Conservation (phyloP, 2,113 vertebrate species). For the Platysternon megacephalum region DNA sequence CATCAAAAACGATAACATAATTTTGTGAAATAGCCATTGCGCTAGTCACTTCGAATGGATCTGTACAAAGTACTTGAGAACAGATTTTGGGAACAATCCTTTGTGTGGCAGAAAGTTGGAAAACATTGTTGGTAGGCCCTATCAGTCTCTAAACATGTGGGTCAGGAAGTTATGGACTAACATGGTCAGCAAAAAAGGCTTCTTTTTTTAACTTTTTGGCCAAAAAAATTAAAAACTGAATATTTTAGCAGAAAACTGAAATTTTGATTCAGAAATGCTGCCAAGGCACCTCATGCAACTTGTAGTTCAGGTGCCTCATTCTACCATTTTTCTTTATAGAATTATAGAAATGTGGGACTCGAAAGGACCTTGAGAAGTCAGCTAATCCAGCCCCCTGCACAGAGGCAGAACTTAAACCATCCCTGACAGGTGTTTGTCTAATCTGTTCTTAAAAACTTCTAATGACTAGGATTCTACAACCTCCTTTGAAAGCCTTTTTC, state of each 20-base stretch:
- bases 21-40: neutral
- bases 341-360: neutral
- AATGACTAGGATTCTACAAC: neutral
- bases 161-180: neutral
- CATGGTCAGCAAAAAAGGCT: neutral
- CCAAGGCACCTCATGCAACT: neutral
- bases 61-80: neutral
- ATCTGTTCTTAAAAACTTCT: neutral
- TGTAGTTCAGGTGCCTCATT: neutral
- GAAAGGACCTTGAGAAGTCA: neutral
- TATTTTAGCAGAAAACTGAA: neutral
- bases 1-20: neutral
- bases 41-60: neutral
- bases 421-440: neutral
- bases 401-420: neutral
- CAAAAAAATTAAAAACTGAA: neutral
- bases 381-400: neutral
- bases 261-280: neutral
- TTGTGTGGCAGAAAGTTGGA: neutral
- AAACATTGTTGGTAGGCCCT: neutral
- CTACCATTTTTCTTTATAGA: neutral
- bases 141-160: neutral
- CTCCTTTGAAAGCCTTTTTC: no score
- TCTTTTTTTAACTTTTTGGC: no score
- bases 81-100: fast-evolving